Evolutionary conservation across 2,113 vertebrate species (phyloP).

Genomic region (Elachura formosa): DNA sequence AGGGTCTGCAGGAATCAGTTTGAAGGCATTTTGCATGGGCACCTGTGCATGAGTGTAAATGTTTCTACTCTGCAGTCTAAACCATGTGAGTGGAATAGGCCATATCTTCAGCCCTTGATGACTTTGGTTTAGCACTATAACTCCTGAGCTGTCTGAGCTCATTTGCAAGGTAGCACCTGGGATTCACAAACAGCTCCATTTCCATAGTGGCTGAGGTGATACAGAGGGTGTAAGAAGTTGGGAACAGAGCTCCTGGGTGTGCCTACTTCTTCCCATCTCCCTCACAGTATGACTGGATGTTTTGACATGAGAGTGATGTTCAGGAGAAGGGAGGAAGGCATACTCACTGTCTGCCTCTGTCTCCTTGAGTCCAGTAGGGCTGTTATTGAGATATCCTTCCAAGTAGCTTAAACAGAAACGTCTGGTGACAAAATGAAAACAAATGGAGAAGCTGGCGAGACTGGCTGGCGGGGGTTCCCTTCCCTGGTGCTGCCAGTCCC

Average conservation of each 20-base stretch:
- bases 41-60: background rate
- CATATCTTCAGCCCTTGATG: background rate
- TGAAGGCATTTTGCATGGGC: background rate
- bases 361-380: background rate
- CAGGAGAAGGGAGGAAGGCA: background rate
- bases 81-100: background rate
- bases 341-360: background rate
- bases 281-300: background rate
- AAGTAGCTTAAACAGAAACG: conserved; percentile 59
- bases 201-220: background rate
- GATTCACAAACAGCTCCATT: background rate
- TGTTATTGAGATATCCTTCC: conserved; percentile 62
- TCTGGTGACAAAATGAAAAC: conserved; percentile 70
- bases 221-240: background rate
- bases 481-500: background rate
- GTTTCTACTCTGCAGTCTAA: background rate
- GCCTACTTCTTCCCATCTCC: background rate
- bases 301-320: background rate
- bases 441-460: conserved; percentile 34
- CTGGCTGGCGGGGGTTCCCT: background rate
- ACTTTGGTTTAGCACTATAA: background rate
- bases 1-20: background rate
- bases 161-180: background rate
- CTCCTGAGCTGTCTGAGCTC: background rate
- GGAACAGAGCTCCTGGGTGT: background rate